These are phyloP conservation scores for Myioborus miniatus DNA, from an alignment of 2,797 vertebrate genomes.

Conservation along the genomic window DNA sequence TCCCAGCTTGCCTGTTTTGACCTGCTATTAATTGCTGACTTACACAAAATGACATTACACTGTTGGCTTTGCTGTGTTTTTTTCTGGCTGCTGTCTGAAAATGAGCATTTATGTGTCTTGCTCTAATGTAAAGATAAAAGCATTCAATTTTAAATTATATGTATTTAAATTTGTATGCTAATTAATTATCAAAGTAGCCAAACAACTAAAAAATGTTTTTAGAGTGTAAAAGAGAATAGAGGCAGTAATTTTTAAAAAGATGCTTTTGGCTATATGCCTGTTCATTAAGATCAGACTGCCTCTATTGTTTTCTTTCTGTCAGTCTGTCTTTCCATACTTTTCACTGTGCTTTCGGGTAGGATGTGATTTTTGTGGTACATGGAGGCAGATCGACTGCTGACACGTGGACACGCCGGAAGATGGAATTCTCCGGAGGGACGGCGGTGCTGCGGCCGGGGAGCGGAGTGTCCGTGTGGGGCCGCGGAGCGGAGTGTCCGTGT, in stretches of 20 bases:
- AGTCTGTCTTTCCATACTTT: not conserved
- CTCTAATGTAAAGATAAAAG: not conserved
- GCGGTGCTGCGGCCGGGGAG: not conserved
- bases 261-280: not conserved
- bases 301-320: not conserved
- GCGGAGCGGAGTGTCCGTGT: too few relatives aligned
- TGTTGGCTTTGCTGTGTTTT: not conserved
- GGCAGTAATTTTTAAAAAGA: not conserved
- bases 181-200: not conserved
- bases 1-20: not conserved
- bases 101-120: not conserved
- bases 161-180: not conserved
- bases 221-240: not conserved
- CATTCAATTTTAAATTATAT: not conserved
- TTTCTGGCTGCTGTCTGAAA: not conserved
- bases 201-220: not conserved
- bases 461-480: too few relatives aligned
- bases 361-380: not conserved
- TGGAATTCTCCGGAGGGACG: not conserved
- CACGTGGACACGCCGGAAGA: not conserved
- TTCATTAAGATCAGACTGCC: not conserved
- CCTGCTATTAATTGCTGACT: not conserved
- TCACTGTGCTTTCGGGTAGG: not conserved
- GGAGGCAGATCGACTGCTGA: not conserved
- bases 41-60: not conserved